Evolutionary conservation across 2,888 invertebrate genomes (phyloP).

Genomic region (Flexamia atlantica): DNA sequence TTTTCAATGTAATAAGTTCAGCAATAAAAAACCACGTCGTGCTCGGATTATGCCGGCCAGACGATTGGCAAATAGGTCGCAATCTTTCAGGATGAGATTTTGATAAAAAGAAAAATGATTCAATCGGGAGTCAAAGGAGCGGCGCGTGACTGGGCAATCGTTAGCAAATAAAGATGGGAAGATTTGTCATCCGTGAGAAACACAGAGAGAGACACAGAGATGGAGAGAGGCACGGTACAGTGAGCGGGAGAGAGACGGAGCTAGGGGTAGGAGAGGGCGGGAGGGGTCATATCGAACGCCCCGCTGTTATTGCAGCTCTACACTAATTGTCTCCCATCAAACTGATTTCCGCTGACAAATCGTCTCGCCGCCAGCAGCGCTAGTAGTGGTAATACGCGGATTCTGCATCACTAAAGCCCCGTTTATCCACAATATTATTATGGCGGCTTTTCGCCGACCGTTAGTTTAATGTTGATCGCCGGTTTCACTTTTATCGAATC

Average conservation of each 20-base stretch:
- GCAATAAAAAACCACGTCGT: neutral
- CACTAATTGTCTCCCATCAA: slow-evolving; percentile 55
- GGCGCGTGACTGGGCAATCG: slow-evolving; percentile 38
- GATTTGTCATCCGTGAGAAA: slow-evolving; percentile 42
- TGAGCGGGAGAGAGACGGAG: slow-evolving; percentile 17
- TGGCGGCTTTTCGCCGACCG: slow-evolving; percentile 22
- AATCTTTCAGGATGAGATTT: slow-evolving; percentile 10
- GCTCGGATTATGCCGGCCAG: neutral
- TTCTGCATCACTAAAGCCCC: slow-evolving; percentile 15
- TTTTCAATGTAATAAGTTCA: no score
- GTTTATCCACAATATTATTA: slow-evolving; percentile 32
- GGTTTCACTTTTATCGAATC: slow-evolving; percentile 37
- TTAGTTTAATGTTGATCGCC: neutral
- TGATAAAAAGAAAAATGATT: slow-evolving; percentile 35
- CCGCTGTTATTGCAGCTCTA: slow-evolving; percentile 49
- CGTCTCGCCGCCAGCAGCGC: slow-evolving; percentile 34
- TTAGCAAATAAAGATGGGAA: slow-evolving; percentile 50
- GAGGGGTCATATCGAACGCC: slow-evolving; percentile 7
- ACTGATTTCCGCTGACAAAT: slow-evolving; percentile 57
- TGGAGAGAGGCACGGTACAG: neutral
- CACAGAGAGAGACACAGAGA: slow-evolving; percentile 21
- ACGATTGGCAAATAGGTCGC: neutral
- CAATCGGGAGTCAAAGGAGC: slow-evolving; percentile 31
- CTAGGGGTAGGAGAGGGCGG: neutral
- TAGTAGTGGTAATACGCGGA: slow-evolving; percentile 14